phyloP scores from a whole-genome alignment of 2,888 invertebrate genomes.

The Eupithecia tripunctaria region DNA sequence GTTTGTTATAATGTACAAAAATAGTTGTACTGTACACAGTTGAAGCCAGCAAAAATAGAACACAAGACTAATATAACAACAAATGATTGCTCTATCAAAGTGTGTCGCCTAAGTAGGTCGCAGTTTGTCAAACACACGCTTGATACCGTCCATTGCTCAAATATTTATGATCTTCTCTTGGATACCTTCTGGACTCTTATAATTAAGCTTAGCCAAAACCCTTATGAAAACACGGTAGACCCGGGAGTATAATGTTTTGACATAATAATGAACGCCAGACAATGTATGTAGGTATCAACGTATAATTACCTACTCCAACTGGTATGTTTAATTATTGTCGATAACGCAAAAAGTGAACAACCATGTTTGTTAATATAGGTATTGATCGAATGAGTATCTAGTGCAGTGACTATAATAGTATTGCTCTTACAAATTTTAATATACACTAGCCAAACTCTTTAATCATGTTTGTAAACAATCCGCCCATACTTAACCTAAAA shows the following conservation, averaged over 20 bases:
- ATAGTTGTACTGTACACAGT: background rate
- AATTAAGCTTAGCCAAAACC: background rate
- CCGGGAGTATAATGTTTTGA: background rate
- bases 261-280: background rate
- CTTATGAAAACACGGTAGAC: background rate
- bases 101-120: conserved; percentile 66
- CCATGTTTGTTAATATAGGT: conserved; percentile 54
- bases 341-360: conserved; percentile 16
- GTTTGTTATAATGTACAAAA: background rate
- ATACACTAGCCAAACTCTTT: too few species aligned
- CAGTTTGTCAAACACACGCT: conserved; percentile 48
- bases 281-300: background rate
- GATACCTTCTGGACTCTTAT: background rate
- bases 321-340: conserved; percentile 9
- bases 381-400: conserved; percentile 63
- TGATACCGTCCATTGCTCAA: conserved; percentile 48
- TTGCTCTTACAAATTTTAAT: conserved; percentile 58
- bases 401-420: conserved; percentile 58
- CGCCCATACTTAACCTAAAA: too few species aligned
- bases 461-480: too few species aligned
- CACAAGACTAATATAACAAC: conserved; percentile 45
- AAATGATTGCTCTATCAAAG: conserved; percentile 66
- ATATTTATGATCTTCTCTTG: conserved; percentile 32
- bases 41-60: conserved; percentile 45
- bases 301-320: background rate